phyloP scores from a whole-genome alignment of 2,888 invertebrate species.

The Nematopogon swammerdamellus region DNA sequence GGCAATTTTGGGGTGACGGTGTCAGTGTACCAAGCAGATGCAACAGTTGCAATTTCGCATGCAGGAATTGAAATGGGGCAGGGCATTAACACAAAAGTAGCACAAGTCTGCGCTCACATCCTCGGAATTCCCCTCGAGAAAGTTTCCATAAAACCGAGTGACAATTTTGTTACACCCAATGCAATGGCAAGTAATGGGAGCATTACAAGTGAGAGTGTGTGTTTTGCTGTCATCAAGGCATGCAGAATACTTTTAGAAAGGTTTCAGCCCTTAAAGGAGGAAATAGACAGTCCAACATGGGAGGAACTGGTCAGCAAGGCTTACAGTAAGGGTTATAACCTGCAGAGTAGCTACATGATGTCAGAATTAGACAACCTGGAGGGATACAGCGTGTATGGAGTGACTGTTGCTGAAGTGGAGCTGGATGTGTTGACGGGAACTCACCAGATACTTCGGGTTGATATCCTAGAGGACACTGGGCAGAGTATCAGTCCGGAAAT shows the following conservation, averaged over 20 bases:
- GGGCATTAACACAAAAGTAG: constrained; percentile 65
- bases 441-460: constrained; percentile 55
- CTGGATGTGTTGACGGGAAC: constrained; percentile 70
- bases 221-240: constrained; percentile 52
- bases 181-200: constrained; percentile 66
- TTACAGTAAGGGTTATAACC: constrained; percentile 44
- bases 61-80: constrained; percentile 75
- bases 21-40: constrained; percentile 65
- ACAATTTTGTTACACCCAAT: constrained; percentile 65
- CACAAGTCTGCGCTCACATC: constrained; percentile 67
- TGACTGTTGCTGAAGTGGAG: constrained; percentile 62
- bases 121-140: constrained; percentile 63
- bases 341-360: constrained; percentile 51
- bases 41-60: constrained; percentile 63
- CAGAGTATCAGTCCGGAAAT: constrained; percentile 63
- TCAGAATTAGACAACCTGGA: constrained; percentile 24
- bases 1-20: constrained; percentile 58
- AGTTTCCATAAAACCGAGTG: constrained; percentile 59
- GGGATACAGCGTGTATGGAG: constrained; percentile 59
- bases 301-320: constrained; percentile 48
- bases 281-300: constrained; percentile 45
- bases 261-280: constrained; percentile 34
- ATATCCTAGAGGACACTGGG: constrained; percentile 66
- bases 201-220: constrained; percentile 67
- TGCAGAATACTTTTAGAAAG: constrained; percentile 45